A percentile compares a stretch with the other conserved stretches of the same genome.
These are phyloP conservation scores for Phylloscopus whistleri DNA, from an alignment of 2,113 vertebrate species.

Conservation along the genomic window DNA sequence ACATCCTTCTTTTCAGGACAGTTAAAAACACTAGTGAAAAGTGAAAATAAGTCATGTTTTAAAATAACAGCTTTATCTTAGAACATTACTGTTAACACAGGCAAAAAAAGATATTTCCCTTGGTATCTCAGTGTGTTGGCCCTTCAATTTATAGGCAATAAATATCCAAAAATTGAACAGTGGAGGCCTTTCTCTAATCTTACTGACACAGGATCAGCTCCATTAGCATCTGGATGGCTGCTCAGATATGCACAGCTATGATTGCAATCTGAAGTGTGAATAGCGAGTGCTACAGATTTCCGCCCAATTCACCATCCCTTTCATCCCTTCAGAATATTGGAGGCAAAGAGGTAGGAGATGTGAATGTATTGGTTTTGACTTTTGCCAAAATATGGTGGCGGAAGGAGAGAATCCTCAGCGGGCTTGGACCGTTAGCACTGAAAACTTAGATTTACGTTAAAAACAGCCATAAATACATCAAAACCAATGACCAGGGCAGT, in stretches of 20 bases:
- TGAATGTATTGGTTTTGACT: background rate
- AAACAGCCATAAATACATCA: conserved; percentile 45
- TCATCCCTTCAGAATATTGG: background rate
- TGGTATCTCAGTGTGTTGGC: background rate
- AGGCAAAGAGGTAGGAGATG: background rate
- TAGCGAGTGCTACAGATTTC: background rate
- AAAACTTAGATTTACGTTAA: conserved; percentile 20
- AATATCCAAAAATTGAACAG: background rate
- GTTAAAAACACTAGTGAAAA: background rate
- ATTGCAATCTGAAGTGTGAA: background rate
- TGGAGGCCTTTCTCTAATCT: background rate
- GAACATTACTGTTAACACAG: background rate
- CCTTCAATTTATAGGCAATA: background rate
- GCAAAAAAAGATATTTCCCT: background rate
- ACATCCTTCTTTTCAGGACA: conserved; percentile 53
- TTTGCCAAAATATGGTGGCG: background rate
- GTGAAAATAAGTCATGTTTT: conserved; percentile 37
- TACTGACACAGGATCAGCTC: background rate
- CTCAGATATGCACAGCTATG: background rate
- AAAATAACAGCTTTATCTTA: conserved; percentile 16
- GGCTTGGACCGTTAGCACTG: background rate
- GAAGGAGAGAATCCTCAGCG: background rate
- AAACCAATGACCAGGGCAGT: conserved; percentile 12
- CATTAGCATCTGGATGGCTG: background rate
- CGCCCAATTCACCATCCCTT: background rate